Conservation (phyloP, 2,888 invertebrate species). For the Synergus laeviventris region DNA sequence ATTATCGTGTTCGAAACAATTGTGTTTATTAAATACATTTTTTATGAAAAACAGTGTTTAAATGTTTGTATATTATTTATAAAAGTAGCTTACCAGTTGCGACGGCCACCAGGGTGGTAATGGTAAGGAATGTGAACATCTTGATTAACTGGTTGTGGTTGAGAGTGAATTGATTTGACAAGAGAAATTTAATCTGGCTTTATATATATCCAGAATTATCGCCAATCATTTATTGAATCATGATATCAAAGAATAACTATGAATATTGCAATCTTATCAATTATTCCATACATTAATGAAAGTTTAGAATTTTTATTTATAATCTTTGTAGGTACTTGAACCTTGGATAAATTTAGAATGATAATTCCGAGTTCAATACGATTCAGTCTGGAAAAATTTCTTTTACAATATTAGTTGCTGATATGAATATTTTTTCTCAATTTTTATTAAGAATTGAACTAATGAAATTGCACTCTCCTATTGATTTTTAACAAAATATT, state of each 20-base stretch:
- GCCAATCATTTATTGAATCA: slow-evolving; percentile 15
- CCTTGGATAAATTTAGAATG: background rate
- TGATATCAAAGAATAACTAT: slow-evolving; percentile 23
- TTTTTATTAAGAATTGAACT: background rate
- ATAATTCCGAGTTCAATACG: background rate
- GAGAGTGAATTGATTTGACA: background rate
- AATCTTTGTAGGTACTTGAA: background rate
- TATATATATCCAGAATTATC: background rate
- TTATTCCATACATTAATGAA: background rate
- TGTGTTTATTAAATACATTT: background rate
- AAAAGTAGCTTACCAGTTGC: background rate
- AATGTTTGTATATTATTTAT: background rate
- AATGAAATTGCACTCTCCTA: too few species aligned
- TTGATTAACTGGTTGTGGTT: background rate
- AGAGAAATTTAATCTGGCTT: background rate
- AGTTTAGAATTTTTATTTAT: background rate
- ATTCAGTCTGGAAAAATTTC: background rate
- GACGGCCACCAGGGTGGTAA: background rate
- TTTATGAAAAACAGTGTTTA: background rate
- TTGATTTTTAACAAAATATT: too few species aligned
- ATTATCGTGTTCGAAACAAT: too few species aligned
- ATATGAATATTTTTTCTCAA: background rate
- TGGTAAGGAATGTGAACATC: background rate
- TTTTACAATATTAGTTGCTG: background rate
- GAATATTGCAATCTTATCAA: background rate